These are phyloP conservation scores for Lethenteron reissneri DNA, from an alignment of 2,113 vertebrate species.

Conservation along the genomic window DNA sequence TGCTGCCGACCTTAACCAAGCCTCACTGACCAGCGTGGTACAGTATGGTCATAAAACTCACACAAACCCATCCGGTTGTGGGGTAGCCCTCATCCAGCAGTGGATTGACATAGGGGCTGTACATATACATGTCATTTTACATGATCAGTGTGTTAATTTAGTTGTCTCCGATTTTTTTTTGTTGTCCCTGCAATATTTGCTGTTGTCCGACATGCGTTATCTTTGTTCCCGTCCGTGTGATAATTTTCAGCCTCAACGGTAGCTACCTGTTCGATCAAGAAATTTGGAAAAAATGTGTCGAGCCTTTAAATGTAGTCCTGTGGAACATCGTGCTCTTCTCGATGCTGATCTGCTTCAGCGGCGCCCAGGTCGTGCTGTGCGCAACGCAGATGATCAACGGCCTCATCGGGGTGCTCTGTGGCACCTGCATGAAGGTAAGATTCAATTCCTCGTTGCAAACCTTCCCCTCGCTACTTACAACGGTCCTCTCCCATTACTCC, in stretches of 20 bases:
- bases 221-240: not conserved
- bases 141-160: not conserved
- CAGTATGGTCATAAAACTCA: not conserved
- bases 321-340: slow-evolving; percentile 31
- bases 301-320: slow-evolving; percentile 20
- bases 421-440: slow-evolving; percentile 12
- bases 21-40: not conserved
- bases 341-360: slow-evolving; percentile 18
- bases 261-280: slow-evolving; percentile 21
- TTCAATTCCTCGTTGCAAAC: not conserved
- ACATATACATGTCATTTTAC: not conserved
- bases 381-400: slow-evolving; percentile 19
- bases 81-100: not conserved
- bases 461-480: not conserved
- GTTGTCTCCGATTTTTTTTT: not conserved
- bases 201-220: not conserved
- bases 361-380: slow-evolving; percentile 22
- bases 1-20: not conserved
- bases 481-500: not conserved
- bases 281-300: slow-evolving; percentile 20
- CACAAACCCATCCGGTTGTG: not conserved
- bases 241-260: not conserved
- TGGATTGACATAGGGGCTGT: not conserved
- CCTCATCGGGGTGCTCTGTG: slow-evolving; percentile 21
- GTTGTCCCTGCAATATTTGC: not conserved